Conservation (phyloP, 1,140 invertebrate genomes). For the Arion vulgaris region DNA sequence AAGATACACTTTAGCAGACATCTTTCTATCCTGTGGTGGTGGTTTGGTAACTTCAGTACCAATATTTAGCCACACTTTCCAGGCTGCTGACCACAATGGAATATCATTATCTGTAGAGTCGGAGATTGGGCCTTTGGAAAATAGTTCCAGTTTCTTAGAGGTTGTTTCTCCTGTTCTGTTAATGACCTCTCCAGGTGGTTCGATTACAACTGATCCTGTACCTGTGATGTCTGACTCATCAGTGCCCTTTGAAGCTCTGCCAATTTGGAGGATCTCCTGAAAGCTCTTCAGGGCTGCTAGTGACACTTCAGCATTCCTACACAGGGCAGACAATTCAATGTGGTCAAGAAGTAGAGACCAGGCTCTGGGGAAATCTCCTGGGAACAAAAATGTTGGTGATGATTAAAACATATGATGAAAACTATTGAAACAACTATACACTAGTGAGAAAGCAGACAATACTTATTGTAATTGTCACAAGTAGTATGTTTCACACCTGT, state of each 20-base stretch:
- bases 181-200: slow-evolving; percentile 58
- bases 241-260: slow-evolving; percentile 45
- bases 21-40: slow-evolving; percentile 15
- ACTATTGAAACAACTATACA: no score
- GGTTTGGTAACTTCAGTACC: slow-evolving; percentile 84
- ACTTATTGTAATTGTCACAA: no score
- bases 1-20: slow-evolving; percentile 79
- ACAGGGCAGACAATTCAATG: slow-evolving; percentile 91
- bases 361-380: slow-evolving; percentile 87
- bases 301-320: slow-evolving; percentile 95
- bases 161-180: slow-evolving; percentile 53
- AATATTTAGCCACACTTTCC: slow-evolving; percentile 89
- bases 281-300: slow-evolving; percentile 95
- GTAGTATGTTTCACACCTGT: no score
- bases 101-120: slow-evolving; percentile 59
- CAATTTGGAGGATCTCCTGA: slow-evolving; percentile 83
- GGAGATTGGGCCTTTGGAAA: slow-evolving; percentile 39
- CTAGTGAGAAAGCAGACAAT: no score
- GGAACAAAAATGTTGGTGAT: no score
- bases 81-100: slow-evolving; percentile 83
- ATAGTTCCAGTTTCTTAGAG: slow-evolving; percentile 9
- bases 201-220: slow-evolving; percentile 41
- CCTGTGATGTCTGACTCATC: slow-evolving; percentile 41
- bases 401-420: no score
- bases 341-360: slow-evolving; percentile 94